A percentile compares a stretch with the other conserved stretches of the same genome.
Evolutionary conservation across 2,113 vertebrate species (phyloP).

Genomic region (Cyphomyrus plagiostoma): DNA sequence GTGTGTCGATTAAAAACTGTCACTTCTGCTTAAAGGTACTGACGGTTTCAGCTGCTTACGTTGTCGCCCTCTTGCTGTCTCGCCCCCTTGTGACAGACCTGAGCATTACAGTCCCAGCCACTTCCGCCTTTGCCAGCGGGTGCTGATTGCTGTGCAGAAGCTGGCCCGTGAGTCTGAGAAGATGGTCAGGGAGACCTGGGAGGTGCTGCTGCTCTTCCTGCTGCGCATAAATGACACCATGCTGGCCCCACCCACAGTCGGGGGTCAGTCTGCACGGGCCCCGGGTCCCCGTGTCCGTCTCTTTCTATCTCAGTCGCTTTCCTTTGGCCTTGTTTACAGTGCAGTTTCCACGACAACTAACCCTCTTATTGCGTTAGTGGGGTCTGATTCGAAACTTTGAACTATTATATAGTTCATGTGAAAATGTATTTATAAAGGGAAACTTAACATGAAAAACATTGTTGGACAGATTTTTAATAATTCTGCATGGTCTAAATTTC

Average conservation of each 20-base stretch:
- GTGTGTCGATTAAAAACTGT: neutral
- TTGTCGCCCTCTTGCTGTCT: neutral
- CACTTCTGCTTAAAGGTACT: neutral
- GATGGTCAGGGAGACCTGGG: slow-evolving; percentile 90
- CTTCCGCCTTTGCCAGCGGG: slow-evolving; percentile 80
- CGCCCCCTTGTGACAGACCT: slow-evolving; percentile 51
- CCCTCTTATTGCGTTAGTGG: neutral
- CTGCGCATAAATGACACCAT: slow-evolving; percentile 84
- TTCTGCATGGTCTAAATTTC: neutral
- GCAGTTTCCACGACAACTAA: neutral
- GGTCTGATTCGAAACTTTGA: neutral
- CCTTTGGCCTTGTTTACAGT: neutral
- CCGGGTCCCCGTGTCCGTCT: neutral
- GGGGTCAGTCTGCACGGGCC: slow-evolving; percentile 54
- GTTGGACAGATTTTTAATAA: neutral
- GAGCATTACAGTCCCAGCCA: slow-evolving; percentile 73
- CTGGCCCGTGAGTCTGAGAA: slow-evolving; percentile 72
- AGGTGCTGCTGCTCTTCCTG: slow-evolving; percentile 83
- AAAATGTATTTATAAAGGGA: neutral
- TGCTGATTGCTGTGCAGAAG: slow-evolving; percentile 80
- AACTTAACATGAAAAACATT: neutral
- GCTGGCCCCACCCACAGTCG: slow-evolving; percentile 76
- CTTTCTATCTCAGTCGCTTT: neutral
- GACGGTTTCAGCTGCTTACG: neutral
- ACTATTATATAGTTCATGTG: neutral